Evolutionary conservation across 2,797 vertebrate species (phyloP).

Genomic region (Gouania willdenowi): DNA sequence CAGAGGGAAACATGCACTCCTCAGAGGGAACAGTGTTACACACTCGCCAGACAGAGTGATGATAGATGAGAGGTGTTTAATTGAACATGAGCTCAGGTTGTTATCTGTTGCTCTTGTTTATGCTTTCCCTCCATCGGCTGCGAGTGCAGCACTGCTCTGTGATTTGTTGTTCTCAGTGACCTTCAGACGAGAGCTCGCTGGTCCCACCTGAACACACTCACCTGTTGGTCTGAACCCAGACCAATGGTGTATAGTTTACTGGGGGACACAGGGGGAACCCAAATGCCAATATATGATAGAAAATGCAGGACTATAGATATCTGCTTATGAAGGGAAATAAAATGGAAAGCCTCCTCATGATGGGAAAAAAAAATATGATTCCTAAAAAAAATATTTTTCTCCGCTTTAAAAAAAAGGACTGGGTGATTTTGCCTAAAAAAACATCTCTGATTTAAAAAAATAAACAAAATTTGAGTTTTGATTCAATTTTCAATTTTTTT

Average conservation of each 20-base stretch:
- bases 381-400: too few species aligned
- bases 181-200: too few species aligned
- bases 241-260: background rate
- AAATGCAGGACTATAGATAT: constrained; percentile 10
- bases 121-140: background rate
- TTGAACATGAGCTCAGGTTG: constrained; percentile 27
- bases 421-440: too few species aligned
- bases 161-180: constrained; percentile 22
- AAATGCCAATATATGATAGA: constrained; percentile 19
- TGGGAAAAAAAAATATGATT: too few species aligned
- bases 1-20: background rate
- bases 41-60: constrained; percentile 5
- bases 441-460: too few species aligned
- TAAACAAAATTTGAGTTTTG: too few species aligned
- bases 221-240: constrained; percentile 3
- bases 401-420: too few species aligned
- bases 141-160: constrained; percentile 6
- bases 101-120: constrained; percentile 33
- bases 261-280: constrained; percentile 7
- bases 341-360: too few species aligned
- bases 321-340: too few species aligned
- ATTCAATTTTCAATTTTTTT: too few species aligned
- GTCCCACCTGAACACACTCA: constrained; percentile 6
- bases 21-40: constrained; percentile 10
- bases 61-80: constrained; percentile 37